These are phyloP conservation scores for Rhynchophorus ferrugineus DNA, from an alignment of 1,140 invertebrate species.

Conservation along the genomic window DNA sequence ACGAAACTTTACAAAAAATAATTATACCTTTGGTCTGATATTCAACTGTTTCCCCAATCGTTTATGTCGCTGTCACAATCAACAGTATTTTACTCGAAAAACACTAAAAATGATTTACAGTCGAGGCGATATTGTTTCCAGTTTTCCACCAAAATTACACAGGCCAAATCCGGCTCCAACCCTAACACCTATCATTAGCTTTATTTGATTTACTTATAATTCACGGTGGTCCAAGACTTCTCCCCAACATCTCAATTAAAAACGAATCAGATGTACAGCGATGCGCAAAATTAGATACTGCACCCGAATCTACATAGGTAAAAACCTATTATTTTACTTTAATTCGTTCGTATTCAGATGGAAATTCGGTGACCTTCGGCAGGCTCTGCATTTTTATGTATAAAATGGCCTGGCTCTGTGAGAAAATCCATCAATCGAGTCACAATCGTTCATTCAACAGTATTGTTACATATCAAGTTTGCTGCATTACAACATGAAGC, in stretches of 20 bases:
- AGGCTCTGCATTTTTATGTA: no score
- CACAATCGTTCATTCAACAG: not conserved
- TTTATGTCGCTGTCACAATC: no score
- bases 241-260: not conserved
- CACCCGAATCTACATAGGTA: not conserved
- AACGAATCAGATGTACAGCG: not conserved
- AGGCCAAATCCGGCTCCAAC: not conserved
- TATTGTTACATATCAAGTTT: no score
- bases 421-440: not conserved
- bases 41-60: no score
- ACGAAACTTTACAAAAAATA: no score
- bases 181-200: not conserved
- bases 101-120: no score
- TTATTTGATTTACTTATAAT: not conserved
- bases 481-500: not conserved
- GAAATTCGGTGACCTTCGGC: not conserved
- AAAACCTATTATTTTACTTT: not conserved
- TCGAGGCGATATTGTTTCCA: no score
- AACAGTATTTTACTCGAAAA: no score
- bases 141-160: no score
- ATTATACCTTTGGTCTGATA: no score
- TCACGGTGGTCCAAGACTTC: not conserved
- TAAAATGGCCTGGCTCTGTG: not conserved
- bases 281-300: not conserved
- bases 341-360: not conserved